Evolutionary conservation across 2,113 vertebrate species (phyloP), one percentile per base, ranked within the genome.

Genomic region (Alligator sinensis): DNA sequence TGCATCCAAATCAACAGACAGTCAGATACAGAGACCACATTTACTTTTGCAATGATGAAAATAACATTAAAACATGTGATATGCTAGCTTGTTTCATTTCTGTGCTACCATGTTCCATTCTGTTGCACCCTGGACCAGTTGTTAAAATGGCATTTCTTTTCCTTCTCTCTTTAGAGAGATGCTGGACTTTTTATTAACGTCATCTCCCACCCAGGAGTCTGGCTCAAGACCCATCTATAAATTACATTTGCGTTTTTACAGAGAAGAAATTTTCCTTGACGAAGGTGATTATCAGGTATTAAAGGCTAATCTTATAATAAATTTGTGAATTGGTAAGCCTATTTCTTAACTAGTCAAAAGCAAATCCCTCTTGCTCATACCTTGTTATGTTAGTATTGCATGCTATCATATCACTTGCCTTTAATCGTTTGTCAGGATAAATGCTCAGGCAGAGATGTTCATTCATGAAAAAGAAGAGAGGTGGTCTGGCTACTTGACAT

Each of bases 251-350:
- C 88, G 87, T 87, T 96, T 93, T 57, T 83, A 92, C 93, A 96
- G 63, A 84, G 72, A 92, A 68, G 27, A 97, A 92, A 97, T 97
- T 97, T 98, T 98, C 96, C 93, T 96, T 97, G 97, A 98, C 90
- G 58, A 96, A 97, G 95, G 96, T 97, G 96, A 97, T 97, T 97
- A 97, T 93, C 96, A 97, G 96, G 95, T 97, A 97, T 98, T 97
- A 97, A 92, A 95, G 87, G 91, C 96, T 97, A 97, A 98, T 96
- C 94, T 95, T 89, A 80, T 96, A 96, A 96, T 97, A 97, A 97
- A 97, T 96, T 97, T 97, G 79, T 96, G 93, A 97, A 97, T 96
- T 95, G 86, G 94, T 88, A 96, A 97, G 96, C 90, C 91, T 97
- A 94, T 96, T 97, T 96, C 97, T 96, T 97, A 95, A 95, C 90